phyloP scores from a whole-genome alignment of 2,797 vertebrate species.

The Characodon lateralis region DNA sequence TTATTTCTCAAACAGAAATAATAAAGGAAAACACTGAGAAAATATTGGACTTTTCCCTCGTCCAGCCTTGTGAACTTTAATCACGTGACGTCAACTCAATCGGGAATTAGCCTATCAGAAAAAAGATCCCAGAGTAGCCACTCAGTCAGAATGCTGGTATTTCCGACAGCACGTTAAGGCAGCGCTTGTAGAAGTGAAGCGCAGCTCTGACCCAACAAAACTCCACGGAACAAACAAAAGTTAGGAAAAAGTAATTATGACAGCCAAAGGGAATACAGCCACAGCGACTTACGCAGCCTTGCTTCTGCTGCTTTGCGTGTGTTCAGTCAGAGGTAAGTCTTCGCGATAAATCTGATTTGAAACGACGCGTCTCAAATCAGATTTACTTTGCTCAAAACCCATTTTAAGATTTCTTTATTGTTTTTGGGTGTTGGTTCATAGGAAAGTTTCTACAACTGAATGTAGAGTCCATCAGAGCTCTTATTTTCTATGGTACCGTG shows the following conservation, averaged over 20 bases:
- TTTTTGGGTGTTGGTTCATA: slow-evolving; percentile 7
- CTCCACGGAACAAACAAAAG: slow-evolving; percentile 1
- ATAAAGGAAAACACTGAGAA: too few species aligned
- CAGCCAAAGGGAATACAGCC: slow-evolving; percentile 26
- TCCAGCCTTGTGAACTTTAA: slow-evolving; percentile 15
- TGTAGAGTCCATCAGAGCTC: neutral
- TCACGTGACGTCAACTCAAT: slow-evolving; percentile 35
- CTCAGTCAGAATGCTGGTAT: neutral
- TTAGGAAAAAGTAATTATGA: slow-evolving; percentile 65
- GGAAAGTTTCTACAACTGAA: neutral
- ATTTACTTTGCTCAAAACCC: slow-evolving; percentile 5
- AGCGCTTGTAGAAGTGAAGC: slow-evolving; percentile 9
- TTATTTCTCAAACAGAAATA: neutral
- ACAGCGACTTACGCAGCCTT: slow-evolving; percentile 26
- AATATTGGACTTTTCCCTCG: neutral
- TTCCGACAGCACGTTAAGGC: slow-evolving; percentile 58
- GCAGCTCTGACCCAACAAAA: slow-evolving; percentile 7
- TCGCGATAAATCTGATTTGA: neutral
- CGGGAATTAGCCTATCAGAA: slow-evolving; percentile 33
- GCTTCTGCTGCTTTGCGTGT: slow-evolving; percentile 48
- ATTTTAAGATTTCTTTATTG: neutral
- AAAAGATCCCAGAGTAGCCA: slow-evolving; percentile 19
- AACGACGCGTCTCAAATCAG: slow-evolving; percentile 5
- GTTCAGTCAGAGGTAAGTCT: slow-evolving; percentile 71
- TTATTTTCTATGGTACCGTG: too few species aligned